A percentile compares a stretch with the other conserved stretches of the same genome.
phyloP scores from a whole-genome alignment of 2,888 invertebrate species.

The Monoplex corrugatus region DNA sequence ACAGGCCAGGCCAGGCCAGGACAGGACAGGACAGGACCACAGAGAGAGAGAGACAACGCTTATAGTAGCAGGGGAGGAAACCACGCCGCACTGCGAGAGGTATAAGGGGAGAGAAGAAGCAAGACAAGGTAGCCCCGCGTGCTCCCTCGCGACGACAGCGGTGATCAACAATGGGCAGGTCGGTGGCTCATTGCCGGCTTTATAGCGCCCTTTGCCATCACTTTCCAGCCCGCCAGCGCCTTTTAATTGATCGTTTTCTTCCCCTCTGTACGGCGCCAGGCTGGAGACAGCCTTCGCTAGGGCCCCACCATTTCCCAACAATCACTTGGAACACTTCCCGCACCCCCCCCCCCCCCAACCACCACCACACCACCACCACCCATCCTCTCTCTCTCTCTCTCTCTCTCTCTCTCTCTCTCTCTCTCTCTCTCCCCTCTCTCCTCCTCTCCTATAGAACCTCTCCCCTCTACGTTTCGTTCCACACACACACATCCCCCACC shows the following conservation, averaged over 20 bases:
- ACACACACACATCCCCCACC: too few relatives aligned
- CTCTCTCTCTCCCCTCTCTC: background rate
- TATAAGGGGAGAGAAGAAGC: background rate
- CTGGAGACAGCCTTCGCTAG: conserved; percentile 43
- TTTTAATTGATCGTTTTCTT: conserved; percentile 55
- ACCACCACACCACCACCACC: background rate
- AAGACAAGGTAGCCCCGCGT: conserved; percentile 1
- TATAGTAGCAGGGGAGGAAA: too few relatives aligned
- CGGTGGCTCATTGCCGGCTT: background rate
- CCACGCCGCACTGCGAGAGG: too few relatives aligned
- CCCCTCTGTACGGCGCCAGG: conserved; percentile 50
- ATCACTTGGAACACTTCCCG: conserved; percentile 49
- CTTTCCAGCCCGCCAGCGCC: conserved; percentile 46
- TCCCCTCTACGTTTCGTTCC: background rate
- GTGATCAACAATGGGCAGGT: conserved; percentile 28
- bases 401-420: background rate
- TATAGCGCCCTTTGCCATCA: conserved; percentile 41
- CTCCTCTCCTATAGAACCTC: background rate
- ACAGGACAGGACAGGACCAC: too few relatives aligned
- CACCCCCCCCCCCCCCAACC: background rate
- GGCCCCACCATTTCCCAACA: conserved; percentile 48
- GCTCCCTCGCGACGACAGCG: conserved; percentile 22
- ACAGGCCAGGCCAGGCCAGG: too few relatives aligned
- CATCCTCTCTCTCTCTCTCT: conserved; percentile 4
- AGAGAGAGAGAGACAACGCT: too few relatives aligned